phyloP scores from a whole-genome alignment of 1,140 invertebrate species.

The Philaenus spumarius region DNA sequence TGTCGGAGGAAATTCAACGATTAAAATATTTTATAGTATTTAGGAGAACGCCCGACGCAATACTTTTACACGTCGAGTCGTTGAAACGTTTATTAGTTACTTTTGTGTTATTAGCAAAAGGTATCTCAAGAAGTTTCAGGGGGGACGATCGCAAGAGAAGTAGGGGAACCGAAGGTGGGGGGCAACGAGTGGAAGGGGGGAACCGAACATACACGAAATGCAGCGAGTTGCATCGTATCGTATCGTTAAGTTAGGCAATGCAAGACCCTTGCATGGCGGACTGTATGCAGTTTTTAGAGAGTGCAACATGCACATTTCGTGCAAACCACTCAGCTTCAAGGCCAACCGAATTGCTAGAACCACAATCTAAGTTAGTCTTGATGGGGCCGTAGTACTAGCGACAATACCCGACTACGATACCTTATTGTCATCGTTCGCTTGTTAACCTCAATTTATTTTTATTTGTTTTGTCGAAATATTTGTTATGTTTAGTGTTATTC shows the following conservation, averaged over 20 bases:
- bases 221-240: conserved; percentile 8
- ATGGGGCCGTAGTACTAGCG: conserved; percentile 31
- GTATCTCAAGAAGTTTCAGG: not conserved
- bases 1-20: too few relatives aligned
- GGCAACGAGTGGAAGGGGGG: conserved; percentile 6
- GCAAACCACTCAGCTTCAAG: conserved; percentile 7
- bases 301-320: conserved; percentile 19
- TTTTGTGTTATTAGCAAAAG: too few relatives aligned
- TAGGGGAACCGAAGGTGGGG: conserved; percentile 20
- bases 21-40: too few relatives aligned
- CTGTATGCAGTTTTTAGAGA: conserved; percentile 12
- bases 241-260: conserved; percentile 20
- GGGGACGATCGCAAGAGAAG: conserved; percentile 1
- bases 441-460: too few relatives aligned
- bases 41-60: too few relatives aligned
- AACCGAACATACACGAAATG: conserved; percentile 15
- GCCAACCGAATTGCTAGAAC: conserved; percentile 4
- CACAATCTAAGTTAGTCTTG: conserved; percentile 3
- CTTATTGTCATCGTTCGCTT: too few relatives aligned
- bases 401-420: too few relatives aligned
- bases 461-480: too few relatives aligned
- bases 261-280: conserved; percentile 15
- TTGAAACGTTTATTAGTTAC: too few relatives aligned
- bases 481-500: too few relatives aligned
- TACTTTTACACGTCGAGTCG: too few relatives aligned